These are phyloP conservation scores for Acanthiza pusilla DNA, from an alignment of 2,797 vertebrate species.

Conservation along the genomic window DNA sequence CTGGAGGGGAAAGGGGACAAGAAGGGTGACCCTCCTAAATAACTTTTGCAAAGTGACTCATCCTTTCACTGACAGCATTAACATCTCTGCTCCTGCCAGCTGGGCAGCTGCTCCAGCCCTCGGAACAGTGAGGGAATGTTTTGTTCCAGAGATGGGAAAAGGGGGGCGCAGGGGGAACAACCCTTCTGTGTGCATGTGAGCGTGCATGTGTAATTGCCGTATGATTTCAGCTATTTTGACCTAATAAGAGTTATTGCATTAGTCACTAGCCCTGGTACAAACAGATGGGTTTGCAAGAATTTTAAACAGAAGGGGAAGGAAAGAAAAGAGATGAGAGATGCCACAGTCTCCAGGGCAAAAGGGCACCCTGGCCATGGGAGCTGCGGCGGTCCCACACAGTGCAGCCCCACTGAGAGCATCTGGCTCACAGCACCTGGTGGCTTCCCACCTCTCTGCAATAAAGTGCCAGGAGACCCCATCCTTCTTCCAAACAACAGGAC, in stretches of 20 bases:
- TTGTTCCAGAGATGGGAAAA: slow-evolving; percentile 65
- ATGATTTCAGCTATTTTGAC: slow-evolving; percentile 73
- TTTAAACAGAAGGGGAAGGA: neutral
- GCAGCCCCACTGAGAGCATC: neutral
- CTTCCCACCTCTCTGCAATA: neutral
- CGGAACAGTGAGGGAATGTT: slow-evolving; percentile 68
- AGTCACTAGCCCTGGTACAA: slow-evolving; percentile 55
- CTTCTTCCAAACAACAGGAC: neutral
- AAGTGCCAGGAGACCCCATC: neutral
- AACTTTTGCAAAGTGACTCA: slow-evolving; percentile 70
- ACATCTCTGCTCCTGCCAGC: slow-evolving; percentile 65
- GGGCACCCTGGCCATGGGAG: neutral
- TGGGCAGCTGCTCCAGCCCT: slow-evolving; percentile 73
- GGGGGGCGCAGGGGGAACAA: neutral
- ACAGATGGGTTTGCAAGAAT: slow-evolving; percentile 23
- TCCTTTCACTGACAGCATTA: slow-evolving; percentile 62
- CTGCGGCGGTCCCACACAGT: neutral
- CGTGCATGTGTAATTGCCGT: slow-evolving; percentile 47
- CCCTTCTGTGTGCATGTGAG: slow-evolving; percentile 32
- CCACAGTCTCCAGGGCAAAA: neutral
- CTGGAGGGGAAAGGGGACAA: slow-evolving; percentile 24
- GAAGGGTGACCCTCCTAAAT: slow-evolving; percentile 36
- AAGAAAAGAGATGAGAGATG: neutral
- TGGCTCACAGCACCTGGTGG: neutral
- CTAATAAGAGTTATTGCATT: slow-evolving; percentile 48